phyloP scores from a whole-genome alignment of 1,140 invertebrate species.

The Brachionus rubens region DNA sequence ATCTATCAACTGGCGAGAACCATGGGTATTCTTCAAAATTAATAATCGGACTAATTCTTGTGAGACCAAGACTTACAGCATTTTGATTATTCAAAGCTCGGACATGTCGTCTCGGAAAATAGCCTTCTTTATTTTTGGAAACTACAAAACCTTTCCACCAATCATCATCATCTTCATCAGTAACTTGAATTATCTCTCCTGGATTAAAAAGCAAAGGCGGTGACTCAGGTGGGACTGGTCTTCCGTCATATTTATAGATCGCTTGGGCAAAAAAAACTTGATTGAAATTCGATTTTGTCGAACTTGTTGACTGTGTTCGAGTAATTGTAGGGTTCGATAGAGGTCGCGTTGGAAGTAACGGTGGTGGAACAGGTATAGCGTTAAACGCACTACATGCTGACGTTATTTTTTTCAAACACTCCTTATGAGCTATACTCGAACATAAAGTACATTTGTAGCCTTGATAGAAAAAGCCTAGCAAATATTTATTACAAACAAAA shows the following conservation, averaged over 20 bases:
- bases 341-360: background rate
- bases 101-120: constrained; percentile 30
- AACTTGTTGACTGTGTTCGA: constrained; percentile 6
- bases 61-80: background rate
- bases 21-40: constrained; percentile 20
- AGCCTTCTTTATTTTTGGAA: constrained; percentile 22
- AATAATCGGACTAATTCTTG: background rate
- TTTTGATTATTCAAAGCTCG: background rate
- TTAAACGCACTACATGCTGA: background rate
- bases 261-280: background rate
- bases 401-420: constrained; percentile 21
- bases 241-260: constrained; percentile 33
- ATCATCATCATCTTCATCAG: constrained; percentile 45
- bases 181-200: constrained; percentile 36
- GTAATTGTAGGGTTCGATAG: background rate
- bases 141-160: constrained; percentile 41
- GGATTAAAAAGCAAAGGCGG: background rate
- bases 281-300: background rate
- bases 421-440: constrained; percentile 8
- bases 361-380: background rate
- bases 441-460: constrained; percentile 31
- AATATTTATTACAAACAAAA: constrained; percentile 28
- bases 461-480: constrained; percentile 32
- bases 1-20: constrained; percentile 37
- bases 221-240: constrained; percentile 14